Evolutionary conservation across 2,888 invertebrate genomes (phyloP), one percentile per base, ranked within the genome.

Genomic region (Pogonocherus hispidulus): DNA sequence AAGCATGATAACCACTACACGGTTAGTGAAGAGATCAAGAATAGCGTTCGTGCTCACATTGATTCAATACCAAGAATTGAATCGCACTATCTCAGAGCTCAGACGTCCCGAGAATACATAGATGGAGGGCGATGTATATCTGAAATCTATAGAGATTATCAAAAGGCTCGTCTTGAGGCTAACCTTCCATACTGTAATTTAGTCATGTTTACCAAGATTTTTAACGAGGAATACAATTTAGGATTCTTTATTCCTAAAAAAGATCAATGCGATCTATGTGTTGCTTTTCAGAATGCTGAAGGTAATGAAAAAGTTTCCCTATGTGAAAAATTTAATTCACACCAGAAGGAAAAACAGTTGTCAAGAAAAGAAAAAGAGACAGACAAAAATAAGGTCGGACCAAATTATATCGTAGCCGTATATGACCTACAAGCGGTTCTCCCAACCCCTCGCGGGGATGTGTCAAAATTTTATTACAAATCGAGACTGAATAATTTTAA

Each of bases 221-320:
- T 82, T 66, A 76, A 77, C 60, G 72, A 62, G 19, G 77, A 80
- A 70, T 81, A 77, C 62, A 81, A 82, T 74, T 76, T 78, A 51
- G 73, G 76, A 22, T 78, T 81, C 62, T 80, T 78, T 66, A 37
- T 55, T 27, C 60, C 68, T n/a, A 64, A 69, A 41, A 73, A 70
- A 55, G 80, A 82, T 67, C 77, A 76, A 41, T 82, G 80, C 56
- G 79, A 81, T 64, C 71, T 69, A 9, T 75, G 76, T 65, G 72
- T 67, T 51, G 59, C 76, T 9, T 80, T 74, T 67, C 68, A 78
- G 66, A 78, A 79, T 70, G 74, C 79, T 51, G 63, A 67, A 46
- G 77, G 71, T 16, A 64, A 76, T 64, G 74, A 70, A 56, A 72
- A 76, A 66, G 70, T 63, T 47, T 60, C 74, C 59, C 63, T 78